phyloP scores from a whole-genome alignment of 2,797 vertebrate species.

The Phalloptychus januarius region DNA sequence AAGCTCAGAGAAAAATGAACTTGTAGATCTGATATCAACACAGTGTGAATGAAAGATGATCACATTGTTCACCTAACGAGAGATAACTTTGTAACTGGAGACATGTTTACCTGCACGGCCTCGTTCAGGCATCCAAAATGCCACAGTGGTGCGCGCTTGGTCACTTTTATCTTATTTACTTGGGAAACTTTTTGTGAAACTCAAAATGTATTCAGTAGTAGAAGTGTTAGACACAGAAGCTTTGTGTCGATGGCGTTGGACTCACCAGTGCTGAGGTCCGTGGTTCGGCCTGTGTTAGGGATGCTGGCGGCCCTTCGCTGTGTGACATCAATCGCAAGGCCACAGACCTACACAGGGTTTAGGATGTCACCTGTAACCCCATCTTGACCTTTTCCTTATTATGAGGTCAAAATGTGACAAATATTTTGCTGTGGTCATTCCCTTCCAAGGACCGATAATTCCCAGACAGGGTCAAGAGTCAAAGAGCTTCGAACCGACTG shows the following conservation, averaged over 20 bases:
- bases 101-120: conserved; percentile 42
- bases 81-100: conserved; percentile 69
- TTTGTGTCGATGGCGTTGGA: background rate
- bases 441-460: background rate
- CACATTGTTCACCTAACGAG: conserved; percentile 25
- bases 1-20: background rate
- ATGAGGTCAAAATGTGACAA: background rate
- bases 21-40: conserved; percentile 7
- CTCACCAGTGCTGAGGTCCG: conserved; percentile 86
- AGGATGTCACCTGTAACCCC: conserved; percentile 56
- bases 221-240: background rate
- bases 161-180: background rate
- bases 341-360: conserved; percentile 26
- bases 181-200: background rate
- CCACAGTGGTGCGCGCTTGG: conserved; percentile 1
- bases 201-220: no score
- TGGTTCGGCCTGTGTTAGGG: conserved; percentile 78
- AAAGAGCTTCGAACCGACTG: conserved; percentile 5
- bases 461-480: background rate
- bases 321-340: conserved; percentile 80
- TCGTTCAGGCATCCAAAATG: conserved; percentile 30
- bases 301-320: conserved; percentile 80
- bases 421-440: background rate
- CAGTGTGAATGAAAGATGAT: conserved; percentile 58
- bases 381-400: conserved; percentile 34